A percentile compares a stretch with the other conserved stretches of the same genome.
These are phyloP conservation scores for Crocuta crocuta DNA, from an alignment of 2,113 vertebrate genomes.

Conservation along the genomic window DNA sequence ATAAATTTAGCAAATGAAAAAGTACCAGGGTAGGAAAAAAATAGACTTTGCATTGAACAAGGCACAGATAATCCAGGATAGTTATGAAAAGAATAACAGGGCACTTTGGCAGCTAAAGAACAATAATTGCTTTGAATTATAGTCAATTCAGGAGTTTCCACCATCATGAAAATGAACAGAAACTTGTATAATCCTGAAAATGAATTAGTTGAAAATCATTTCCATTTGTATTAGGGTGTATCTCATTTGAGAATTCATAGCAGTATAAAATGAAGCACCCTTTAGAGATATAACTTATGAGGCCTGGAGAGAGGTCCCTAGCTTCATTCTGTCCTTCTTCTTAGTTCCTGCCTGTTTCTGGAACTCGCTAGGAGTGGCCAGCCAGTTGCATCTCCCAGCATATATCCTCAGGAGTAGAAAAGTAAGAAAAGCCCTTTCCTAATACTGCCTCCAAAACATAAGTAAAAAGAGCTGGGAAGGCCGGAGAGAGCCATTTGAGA, in stretches of 20 bases:
- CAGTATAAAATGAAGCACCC: not conserved
- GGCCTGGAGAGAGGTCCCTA: not conserved
- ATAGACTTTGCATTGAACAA: slow-evolving; percentile 50
- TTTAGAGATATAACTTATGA: not conserved
- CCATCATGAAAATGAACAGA: slow-evolving; percentile 56
- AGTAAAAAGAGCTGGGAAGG: not conserved
- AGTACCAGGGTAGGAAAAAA: slow-evolving; percentile 44
- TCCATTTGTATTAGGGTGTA: slow-evolving; percentile 40
- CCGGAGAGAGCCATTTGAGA: not conserved
- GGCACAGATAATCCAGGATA: slow-evolving; percentile 66
- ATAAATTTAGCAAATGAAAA: slow-evolving; percentile 74
- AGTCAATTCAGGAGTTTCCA: slow-evolving; percentile 67
- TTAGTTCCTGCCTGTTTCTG: not conserved
- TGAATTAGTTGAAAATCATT: slow-evolving; percentile 62
- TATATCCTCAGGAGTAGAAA: slow-evolving; percentile 17
- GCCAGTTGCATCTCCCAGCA: not conserved
- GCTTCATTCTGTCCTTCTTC: not conserved
- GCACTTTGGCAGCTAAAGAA: slow-evolving; percentile 71
- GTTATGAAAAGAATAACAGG: slow-evolving; percentile 73
- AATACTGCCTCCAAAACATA: not conserved
- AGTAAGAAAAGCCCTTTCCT: not conserved
- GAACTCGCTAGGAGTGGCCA: not conserved
- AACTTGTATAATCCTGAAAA: slow-evolving; percentile 64
- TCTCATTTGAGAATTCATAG: slow-evolving; percentile 9
- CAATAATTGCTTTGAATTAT: slow-evolving; percentile 75